Conservation (phyloP, 2,797 vertebrate species). For the Artibeus lituratus region DNA sequence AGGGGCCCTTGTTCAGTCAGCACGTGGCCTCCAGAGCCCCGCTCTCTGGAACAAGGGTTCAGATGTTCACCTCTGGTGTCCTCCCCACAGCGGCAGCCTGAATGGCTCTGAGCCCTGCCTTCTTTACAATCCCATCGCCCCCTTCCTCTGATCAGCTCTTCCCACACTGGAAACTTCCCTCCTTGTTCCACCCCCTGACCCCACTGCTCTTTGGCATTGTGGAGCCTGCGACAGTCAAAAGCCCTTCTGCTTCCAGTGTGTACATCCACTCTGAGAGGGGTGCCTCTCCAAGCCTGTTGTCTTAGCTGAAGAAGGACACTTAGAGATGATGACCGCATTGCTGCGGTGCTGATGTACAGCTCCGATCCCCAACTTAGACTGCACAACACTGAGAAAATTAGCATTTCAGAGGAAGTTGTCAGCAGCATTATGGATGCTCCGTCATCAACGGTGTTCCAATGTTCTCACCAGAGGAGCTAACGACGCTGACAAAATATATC, state of each 20-base stretch:
- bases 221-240: background rate
- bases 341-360: accelerated
- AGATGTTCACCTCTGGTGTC: background rate
- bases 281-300: background rate
- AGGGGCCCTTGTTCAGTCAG: background rate
- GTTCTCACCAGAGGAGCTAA: conserved; percentile 63
- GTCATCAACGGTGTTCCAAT: background rate
- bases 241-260: background rate
- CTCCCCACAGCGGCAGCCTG: background rate
- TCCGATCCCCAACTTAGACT: background rate
- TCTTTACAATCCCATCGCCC: accelerated
- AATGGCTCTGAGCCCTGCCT: background rate
- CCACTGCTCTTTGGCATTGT: background rate
- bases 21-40: background rate
- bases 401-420: conserved; percentile 41
- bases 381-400: conserved; percentile 53
- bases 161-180: background rate
- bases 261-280: background rate
- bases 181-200: no score
- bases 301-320: background rate
- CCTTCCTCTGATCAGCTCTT: background rate
- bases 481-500: conserved; percentile 59
- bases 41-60: background rate
- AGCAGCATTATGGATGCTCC: conserved; percentile 43
- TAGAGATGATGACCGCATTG: background rate